Conservation (phyloP, 2,888 invertebrate species). For the Hirtodrosophila alboralis region DNA sequence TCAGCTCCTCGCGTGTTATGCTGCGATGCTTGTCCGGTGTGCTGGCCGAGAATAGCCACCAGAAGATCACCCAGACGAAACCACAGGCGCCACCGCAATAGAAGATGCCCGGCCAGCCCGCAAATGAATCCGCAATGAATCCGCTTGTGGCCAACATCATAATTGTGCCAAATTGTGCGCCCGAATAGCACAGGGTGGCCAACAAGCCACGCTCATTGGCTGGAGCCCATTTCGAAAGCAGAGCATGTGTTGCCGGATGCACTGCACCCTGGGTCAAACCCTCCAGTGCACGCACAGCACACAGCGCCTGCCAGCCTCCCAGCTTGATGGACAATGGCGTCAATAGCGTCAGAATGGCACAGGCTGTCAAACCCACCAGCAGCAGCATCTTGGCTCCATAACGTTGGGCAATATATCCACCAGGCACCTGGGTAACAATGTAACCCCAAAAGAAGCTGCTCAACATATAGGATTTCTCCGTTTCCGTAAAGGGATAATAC, state of each 20-base stretch:
- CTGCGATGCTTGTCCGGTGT: slow-evolving; percentile 87
- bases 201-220: slow-evolving; percentile 88
- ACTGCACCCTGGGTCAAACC: slow-evolving; percentile 89
- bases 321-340: slow-evolving; percentile 88
- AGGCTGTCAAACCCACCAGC: slow-evolving; percentile 85
- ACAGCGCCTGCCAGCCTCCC: slow-evolving; percentile 87
- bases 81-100: slow-evolving; percentile 89
- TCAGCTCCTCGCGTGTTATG: slow-evolving; percentile 87
- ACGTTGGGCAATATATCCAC: slow-evolving; percentile 89
- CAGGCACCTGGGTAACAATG: slow-evolving; percentile 87
- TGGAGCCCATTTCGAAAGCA: slow-evolving; percentile 90
- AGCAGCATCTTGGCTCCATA: slow-evolving; percentile 89
- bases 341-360: slow-evolving; percentile 87
- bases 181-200: slow-evolving; percentile 88
- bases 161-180: slow-evolving; percentile 92
- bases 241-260: slow-evolving; percentile 88
- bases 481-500: slow-evolving; percentile 86
- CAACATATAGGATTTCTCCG: slow-evolving; percentile 85
- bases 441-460: slow-evolving; percentile 90
- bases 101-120: slow-evolving; percentile 92
- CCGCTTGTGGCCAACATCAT: slow-evolving; percentile 90
- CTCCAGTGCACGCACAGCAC: slow-evolving; percentile 86
- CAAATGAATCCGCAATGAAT: slow-evolving; percentile 87
- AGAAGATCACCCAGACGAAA: slow-evolving; percentile 87
- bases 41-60: slow-evolving; percentile 87